These are phyloP conservation scores for Sminthurinus signatus DNA, from an alignment of 1,140 invertebrate genomes.

Conservation along the genomic window DNA sequence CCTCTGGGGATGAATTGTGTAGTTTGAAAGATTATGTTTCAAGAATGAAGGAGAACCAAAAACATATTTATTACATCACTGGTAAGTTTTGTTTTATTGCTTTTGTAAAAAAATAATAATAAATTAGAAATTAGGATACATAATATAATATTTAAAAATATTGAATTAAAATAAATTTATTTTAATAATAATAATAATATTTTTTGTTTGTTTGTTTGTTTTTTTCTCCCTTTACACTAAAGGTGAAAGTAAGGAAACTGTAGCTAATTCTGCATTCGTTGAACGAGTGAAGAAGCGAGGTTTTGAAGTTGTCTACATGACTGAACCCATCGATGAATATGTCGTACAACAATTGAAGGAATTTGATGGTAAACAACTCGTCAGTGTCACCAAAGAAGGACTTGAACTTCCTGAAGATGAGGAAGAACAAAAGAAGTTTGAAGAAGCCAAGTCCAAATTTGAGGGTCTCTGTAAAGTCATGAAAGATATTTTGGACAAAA, in stretches of 20 bases:
- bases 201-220: too few species aligned
- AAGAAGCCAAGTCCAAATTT: conserved; percentile 90
- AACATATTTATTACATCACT: conserved; percentile 97
- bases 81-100: conserved; percentile 49
- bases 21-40: conserved; percentile 93
- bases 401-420: conserved; percentile 92
- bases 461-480: conserved; percentile 95
- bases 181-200: too few species aligned
- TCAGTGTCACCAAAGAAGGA: conserved; percentile 97
- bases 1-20: conserved; percentile 86
- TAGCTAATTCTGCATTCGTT: conserved; percentile 95
- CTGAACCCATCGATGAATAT: conserved; percentile 98
- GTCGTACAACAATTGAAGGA: conserved; percentile 97
- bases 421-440: conserved; percentile 92
- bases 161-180: too few species aligned
- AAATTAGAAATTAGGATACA: not conserved
- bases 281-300: conserved; percentile 95
- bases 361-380: conserved; percentile 91
- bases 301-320: conserved; percentile 98
- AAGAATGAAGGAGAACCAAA: conserved; percentile 97
- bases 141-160: too few species aligned
- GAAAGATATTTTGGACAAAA: conserved; percentile 96
- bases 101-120: conserved; percentile 1
- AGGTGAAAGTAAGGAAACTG: conserved; percentile 80
- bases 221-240: too few species aligned